Conservation (phyloP, 2,888 invertebrate genomes). For the Pachymerium ferrugineum region DNA sequence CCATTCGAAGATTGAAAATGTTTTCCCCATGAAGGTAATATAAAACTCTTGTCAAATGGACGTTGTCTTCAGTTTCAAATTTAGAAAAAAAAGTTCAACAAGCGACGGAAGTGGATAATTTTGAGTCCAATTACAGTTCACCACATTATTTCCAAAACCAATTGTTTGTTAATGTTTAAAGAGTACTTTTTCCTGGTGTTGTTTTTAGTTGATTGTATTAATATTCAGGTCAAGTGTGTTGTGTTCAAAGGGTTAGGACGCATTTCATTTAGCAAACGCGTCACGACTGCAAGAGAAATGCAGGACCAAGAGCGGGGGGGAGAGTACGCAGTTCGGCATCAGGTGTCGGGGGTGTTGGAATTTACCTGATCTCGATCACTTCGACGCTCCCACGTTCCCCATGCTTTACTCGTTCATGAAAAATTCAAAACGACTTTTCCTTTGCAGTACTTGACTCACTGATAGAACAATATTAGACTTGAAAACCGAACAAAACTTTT, state of each 20-base stretch:
- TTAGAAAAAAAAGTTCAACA: too few relatives aligned
- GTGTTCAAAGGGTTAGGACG: background rate
- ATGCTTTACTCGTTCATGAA: background rate
- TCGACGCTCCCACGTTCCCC: background rate
- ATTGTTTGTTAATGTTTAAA: too few relatives aligned
- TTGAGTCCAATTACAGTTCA: too few relatives aligned
- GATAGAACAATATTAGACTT: background rate
- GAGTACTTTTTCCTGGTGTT: too few relatives aligned
- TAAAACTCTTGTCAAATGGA: too few relatives aligned
- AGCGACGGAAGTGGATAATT: too few relatives aligned
- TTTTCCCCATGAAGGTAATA: too few relatives aligned
- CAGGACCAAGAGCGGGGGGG: background rate
- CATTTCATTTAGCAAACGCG: background rate
- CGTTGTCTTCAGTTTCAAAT: too few relatives aligned
- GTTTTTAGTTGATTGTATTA: too few relatives aligned
- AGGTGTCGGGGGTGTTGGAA: background rate
- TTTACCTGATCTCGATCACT: background rate
- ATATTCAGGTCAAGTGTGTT: background rate
- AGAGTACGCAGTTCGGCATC: conserved; percentile 5
- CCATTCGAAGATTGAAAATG: too few relatives aligned
- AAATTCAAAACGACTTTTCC: background rate
- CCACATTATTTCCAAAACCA: too few relatives aligned
- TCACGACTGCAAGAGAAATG: background rate
- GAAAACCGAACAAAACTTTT: too few relatives aligned
- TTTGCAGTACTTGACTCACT: background rate